Conservation (phyloP, 2,113 vertebrate species). For the Axis porcinus region DNA sequence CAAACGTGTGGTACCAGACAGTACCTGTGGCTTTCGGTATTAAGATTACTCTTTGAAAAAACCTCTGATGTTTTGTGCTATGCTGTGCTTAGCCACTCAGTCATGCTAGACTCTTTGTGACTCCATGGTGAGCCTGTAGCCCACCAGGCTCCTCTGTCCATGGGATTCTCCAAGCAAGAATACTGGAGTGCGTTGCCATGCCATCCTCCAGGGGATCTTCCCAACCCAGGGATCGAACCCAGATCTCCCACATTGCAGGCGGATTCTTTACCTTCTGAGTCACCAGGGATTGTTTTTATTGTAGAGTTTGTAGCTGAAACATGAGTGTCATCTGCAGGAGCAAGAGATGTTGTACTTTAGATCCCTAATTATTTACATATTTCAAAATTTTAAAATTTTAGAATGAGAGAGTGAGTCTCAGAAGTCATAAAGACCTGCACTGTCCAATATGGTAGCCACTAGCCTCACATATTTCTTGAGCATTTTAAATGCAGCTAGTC, state of each 20-base stretch:
- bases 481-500: not conserved
- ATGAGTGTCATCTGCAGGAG: not conserved
- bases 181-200: not conserved
- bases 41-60: not conserved
- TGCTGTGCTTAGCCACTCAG: not conserved
- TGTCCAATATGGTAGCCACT: not conserved
- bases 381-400: not conserved
- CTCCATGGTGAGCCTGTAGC: not conserved
- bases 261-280: not conserved
- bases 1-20: not conserved
- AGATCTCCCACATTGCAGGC: not conserved
- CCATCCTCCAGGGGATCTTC: not conserved
- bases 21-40: not conserved
- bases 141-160: not conserved
- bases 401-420: not conserved
- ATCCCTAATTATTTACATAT: not conserved
- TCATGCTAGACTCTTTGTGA: not conserved
- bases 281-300: not conserved
- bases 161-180: not conserved
- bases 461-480: accelerated
- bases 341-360: not conserved
- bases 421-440: not conserved
- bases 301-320: not conserved
- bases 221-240: not conserved
- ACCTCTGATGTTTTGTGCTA: not conserved